Evolutionary conservation across 2,113 vertebrate species (phyloP).

Genomic region (Indri indri): DNA sequence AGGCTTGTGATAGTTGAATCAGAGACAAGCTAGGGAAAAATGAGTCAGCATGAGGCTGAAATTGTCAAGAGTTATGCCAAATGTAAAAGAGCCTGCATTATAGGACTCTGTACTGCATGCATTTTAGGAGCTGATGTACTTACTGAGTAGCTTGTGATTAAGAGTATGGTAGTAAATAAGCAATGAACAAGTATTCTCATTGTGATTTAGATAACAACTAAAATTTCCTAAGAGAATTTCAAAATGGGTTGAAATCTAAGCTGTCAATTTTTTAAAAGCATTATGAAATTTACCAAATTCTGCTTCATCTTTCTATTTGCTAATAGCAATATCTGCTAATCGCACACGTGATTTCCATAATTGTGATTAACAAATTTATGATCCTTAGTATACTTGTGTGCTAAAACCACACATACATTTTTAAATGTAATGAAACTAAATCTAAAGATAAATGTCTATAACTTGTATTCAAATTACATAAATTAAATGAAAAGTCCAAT

Average conservation of each 20-base stretch:
- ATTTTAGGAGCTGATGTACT: not conserved
- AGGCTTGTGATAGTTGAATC: not conserved
- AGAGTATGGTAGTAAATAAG: not conserved
- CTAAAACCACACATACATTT: not conserved
- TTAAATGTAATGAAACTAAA: slow-evolving; percentile 8
- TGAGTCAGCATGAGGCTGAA: not conserved
- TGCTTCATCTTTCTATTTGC: not conserved
- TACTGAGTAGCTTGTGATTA: not conserved
- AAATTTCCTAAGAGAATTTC: slow-evolving; percentile 51
- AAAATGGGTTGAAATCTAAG: slow-evolving; percentile 16
- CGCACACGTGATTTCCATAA: not conserved
- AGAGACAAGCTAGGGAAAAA: not conserved
- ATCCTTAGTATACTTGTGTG: slow-evolving; percentile 51
- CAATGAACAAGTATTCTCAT: not conserved
- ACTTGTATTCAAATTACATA: slow-evolving; percentile 69
- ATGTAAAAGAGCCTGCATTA: not conserved
- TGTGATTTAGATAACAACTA: not conserved
- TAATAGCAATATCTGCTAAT: no score
- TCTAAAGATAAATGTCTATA: slow-evolving; percentile 31
- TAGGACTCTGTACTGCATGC: not conserved
- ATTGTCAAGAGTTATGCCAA: not conserved
- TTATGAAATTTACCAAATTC: not conserved
- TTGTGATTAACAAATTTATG: slow-evolving; percentile 66
- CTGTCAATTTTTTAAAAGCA: not conserved
- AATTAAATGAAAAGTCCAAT: not conserved